Base-by-base conservation (phyloP, 2,797 vertebrate genomes). In the Rhinogobio ventralis region DNA sequence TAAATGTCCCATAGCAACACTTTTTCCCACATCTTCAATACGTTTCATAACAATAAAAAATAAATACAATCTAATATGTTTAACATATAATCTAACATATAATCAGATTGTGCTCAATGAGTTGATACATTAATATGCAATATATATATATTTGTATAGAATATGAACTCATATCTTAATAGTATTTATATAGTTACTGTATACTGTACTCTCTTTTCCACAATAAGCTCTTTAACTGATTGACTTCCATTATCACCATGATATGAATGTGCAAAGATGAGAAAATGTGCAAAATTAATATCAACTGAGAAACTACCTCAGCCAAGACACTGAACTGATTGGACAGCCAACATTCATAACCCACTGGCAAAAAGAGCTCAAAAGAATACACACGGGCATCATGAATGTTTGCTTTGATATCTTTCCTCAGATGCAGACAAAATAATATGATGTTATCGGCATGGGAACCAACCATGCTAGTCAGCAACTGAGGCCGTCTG, bases 41-140 rank as follows among this genome's bases (percentile, higher is more conserved):
- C 57, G 51, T 84, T 72, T 74, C 90, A 91, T 88, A 91, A 88
- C 89, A 91, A 92, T 92, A 93, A 91, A 94, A 85, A 95, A 94
- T 94, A 92, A 93, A 92, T 92, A 91, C 89, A 93, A 93, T 91
- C 93, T 91, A 91, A 93, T 91, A 93, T 91, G 93, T 81, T 89
- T 73, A 72, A 85, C 75, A 85, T 71, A 72, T 62, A 79, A 36
- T 81, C 91, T 90, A 86, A 91, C 87, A 91, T 88, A 93, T 91
- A 92, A 89, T 92, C 82, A 91, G 88, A 89, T 95, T 95, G 94
- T 95, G 94, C 95, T 95, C 91, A 92, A 92, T 87, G 88, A 87
- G 86, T 86, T 23, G 8, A 89, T 84, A 91, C 91, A 91, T 92
- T 91, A 75, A 86, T 88, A 86, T 87, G 75, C 60, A 71, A 81